Conservation (phyloP, 2,888 invertebrate genomes). For the Anoplius nigerrimus region DNA sequence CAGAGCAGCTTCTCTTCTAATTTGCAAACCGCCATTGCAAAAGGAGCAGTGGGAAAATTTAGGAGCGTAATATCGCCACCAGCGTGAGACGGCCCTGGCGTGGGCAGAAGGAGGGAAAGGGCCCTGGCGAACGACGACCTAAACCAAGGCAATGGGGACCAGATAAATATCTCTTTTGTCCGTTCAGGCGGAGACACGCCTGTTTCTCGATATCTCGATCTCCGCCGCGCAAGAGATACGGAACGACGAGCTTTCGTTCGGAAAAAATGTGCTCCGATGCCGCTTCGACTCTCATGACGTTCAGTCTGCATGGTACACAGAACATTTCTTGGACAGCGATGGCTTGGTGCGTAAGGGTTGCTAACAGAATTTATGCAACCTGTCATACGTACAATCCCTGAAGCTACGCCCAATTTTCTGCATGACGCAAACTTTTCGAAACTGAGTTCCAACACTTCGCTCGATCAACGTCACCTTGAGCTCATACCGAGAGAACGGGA, state of each 20-base stretch:
- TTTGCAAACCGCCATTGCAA: conserved; percentile 1
- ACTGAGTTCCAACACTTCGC: no score
- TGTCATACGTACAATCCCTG: no score
- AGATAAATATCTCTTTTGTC: conserved; percentile 37
- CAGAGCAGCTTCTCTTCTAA: no score
- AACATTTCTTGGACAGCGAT: no score
- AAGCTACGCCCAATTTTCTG: no score
- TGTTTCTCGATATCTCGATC: conserved; percentile 34
- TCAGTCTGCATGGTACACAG: no score
- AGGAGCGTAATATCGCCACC: conserved; percentile 29
- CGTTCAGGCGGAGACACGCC: conserved; percentile 28
- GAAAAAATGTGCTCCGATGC: conserved; percentile 1
- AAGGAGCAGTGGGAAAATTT: conserved; percentile 3
- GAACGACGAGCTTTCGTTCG: conserved; percentile 26
- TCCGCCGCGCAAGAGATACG: conserved; percentile 26
- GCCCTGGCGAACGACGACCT: conserved; percentile 23
- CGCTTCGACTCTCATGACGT: no score
- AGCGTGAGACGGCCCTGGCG: conserved; percentile 33
- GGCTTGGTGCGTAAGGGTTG: no score
- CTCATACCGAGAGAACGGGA: no score
- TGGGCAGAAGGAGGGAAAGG: conserved; percentile 31
- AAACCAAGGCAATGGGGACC: conserved; percentile 22
- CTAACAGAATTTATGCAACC: no score
- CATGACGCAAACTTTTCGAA: no score
- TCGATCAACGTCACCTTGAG: no score